phyloP scores from a whole-genome alignment of 2,888 invertebrate genomes.

The Sarcophaga subvicina region DNA sequence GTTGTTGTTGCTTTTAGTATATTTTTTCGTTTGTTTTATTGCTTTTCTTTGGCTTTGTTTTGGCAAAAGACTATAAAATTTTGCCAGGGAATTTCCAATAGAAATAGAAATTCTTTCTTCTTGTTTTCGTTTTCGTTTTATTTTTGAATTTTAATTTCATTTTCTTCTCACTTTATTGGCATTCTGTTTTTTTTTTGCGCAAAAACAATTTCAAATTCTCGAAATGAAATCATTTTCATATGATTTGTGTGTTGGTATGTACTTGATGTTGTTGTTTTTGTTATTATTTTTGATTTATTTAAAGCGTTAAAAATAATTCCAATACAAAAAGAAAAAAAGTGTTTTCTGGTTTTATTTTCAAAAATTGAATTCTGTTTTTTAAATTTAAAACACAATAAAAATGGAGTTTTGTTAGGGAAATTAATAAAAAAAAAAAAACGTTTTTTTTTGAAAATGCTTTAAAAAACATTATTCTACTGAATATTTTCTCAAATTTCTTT shows the following conservation, averaged over 20 bases:
- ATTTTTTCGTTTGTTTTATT: not conserved
- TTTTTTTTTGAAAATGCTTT: too few species aligned
- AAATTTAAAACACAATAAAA: not conserved
- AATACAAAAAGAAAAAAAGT: not conserved
- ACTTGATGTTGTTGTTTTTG: too few species aligned
- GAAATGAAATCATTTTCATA: too few species aligned
- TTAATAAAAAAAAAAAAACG: too few species aligned
- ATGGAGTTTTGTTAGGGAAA: too few species aligned
- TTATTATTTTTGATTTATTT: not conserved
- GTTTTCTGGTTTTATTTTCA: not conserved
- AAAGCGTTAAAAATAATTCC: not conserved
- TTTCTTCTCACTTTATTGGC: not conserved
- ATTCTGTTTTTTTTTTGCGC: too few species aligned
- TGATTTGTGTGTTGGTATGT: too few species aligned
- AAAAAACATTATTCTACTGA: too few species aligned
- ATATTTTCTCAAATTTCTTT: too few species aligned
- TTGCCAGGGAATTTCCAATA: slow-evolving; percentile 65
- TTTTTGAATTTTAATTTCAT: not conserved
- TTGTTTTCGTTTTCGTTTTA: slow-evolving; percentile 12
- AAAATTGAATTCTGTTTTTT: not conserved
- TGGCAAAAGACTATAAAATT: slow-evolving; percentile 46
- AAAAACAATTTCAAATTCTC: too few species aligned
- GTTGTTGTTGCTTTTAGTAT: slow-evolving; percentile 10
- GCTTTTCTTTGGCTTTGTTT: slow-evolving; percentile 21
- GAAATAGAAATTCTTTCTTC: slow-evolving; percentile 48